Conservation (phyloP, 2,888 invertebrate species). For the Apoderus coryli region DNA sequence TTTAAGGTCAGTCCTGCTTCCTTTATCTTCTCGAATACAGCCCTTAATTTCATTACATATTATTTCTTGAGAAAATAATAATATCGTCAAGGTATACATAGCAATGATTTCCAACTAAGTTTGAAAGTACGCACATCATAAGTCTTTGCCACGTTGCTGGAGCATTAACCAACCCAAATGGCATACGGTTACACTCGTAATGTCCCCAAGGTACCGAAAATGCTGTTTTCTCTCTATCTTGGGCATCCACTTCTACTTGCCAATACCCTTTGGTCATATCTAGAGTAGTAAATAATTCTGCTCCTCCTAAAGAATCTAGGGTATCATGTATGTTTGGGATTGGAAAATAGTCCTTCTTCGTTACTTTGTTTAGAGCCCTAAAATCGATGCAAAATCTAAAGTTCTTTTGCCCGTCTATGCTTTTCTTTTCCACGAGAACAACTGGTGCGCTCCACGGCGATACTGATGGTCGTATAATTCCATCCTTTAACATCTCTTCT, state of each 20-base stretch:
- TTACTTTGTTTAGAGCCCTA: conserved; percentile 13
- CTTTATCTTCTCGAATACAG: conserved; percentile 14
- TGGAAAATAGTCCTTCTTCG: conserved; percentile 15
- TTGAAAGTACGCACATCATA: conserved; percentile 19
- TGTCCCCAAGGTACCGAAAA: conserved; percentile 18
- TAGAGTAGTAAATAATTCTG: conserved; percentile 14
- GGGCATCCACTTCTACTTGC: conserved; percentile 13
- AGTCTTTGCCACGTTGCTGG: conserved; percentile 22
- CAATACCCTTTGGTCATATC: conserved; percentile 16
- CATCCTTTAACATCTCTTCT: no score
- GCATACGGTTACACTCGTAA: conserved; percentile 20
- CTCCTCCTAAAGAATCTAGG: conserved; percentile 13
- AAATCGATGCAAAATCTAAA: conserved; percentile 15
- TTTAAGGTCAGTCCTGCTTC: conserved; percentile 15
- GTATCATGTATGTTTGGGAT: conserved; percentile 16
- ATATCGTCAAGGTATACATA: conserved; percentile 18
- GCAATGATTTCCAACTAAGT: conserved; percentile 15
- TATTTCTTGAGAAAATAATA: conserved; percentile 13
- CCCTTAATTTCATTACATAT: conserved; percentile 14
- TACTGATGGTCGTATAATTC: no score
- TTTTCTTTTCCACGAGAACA: no score
- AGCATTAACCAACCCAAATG: conserved; percentile 22
- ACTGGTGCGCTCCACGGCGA: no score
- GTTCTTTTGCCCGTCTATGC: conserved; percentile 11
- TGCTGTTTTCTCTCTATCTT: conserved; percentile 16